Base-by-base conservation (phyloP, 2,888 invertebrate genomes). In the Teleiodes luculella region DNA sequence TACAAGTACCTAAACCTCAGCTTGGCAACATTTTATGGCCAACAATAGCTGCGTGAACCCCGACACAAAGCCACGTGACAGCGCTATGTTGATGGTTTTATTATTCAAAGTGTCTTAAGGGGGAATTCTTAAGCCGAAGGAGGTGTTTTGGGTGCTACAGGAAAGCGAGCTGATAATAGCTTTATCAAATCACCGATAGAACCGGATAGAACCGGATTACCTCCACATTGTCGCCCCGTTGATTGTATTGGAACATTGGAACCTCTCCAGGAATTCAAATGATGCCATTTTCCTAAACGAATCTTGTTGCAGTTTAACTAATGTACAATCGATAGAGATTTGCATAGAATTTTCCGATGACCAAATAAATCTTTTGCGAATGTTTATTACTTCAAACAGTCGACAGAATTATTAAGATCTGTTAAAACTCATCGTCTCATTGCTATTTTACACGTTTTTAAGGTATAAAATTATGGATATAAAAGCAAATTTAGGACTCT, bases 71-170 rank as follows among this genome's bases (percentile, higher is more conserved):
- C 20, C 14, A 46, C 46, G 53, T 50, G 57, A 39, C 48, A 48
- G 20, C 13, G 52, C 50, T 54, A 52, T 53, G 49, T 55, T 59
- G 57, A 62, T 61, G 55, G 56, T 52, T 64, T 66, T 64, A 61
- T 64, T 70, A 69, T 71, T 70, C 67, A 67, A 68, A 72, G 60
- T 57, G 59, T 53, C 55, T 41, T 45, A 20, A 35, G 20, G 47
- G 52, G 52, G 47, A 35, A 43, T 24, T 43, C 8, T 35, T 18
- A 33, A 33, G 46, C 37, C 37, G 20, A 35, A 52, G 53, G 30
- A 49, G 46, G 39, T 11, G 18, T 18, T 10, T 37, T 41, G 56
- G 46, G 54, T 53, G 56, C 11, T 20, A 35, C 20, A 48, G 50
- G 39, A 54, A 55, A 52, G 49, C 47, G 43, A 52, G 52, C 57